Conservation (phyloP, 2,888 invertebrate genomes). For the Blastobasis adustella region DNA sequence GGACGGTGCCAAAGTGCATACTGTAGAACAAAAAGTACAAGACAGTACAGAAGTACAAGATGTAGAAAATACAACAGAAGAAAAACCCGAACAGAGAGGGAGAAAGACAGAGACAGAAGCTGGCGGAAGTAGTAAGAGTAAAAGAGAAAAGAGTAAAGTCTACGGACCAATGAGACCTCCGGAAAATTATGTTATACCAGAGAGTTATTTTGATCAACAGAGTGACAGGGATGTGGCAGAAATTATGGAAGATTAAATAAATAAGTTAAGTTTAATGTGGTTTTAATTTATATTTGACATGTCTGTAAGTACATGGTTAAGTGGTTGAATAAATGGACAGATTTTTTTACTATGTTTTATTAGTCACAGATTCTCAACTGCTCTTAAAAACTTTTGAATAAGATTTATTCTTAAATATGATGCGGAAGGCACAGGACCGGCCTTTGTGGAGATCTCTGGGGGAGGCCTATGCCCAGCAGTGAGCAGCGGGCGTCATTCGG, state of each 20-base stretch:
- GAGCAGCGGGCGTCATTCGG: too few relatives aligned
- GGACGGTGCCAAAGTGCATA: constrained; percentile 8
- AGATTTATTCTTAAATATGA: too few relatives aligned
- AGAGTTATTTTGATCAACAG: constrained; percentile 58
- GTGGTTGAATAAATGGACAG: not conserved
- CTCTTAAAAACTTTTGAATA: not conserved
- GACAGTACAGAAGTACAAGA: constrained; percentile 4
- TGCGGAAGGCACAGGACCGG: too few relatives aligned
- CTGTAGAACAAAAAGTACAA: constrained; percentile 10
- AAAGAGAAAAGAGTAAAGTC: constrained; percentile 34
- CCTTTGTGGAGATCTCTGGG: too few relatives aligned
- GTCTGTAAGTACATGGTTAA: not conserved
- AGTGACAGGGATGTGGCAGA: constrained; percentile 62
- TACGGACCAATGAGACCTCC: constrained; percentile 69
- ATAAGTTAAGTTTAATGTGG: not conserved
- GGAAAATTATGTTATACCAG: constrained; percentile 59
- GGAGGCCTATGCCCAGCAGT: too few relatives aligned
- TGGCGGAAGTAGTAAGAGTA: not conserved
- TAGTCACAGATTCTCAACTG: not conserved
- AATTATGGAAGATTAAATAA: constrained; percentile 42
- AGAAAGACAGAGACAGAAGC: constrained; percentile 5
- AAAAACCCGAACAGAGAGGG: not conserved
- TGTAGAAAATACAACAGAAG: not conserved
- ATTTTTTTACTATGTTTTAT: not conserved
- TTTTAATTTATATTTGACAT: not conserved